Evolutionary conservation across 1,140 invertebrate species (phyloP).

Genomic region (Drosophila trapezifrons): DNA sequence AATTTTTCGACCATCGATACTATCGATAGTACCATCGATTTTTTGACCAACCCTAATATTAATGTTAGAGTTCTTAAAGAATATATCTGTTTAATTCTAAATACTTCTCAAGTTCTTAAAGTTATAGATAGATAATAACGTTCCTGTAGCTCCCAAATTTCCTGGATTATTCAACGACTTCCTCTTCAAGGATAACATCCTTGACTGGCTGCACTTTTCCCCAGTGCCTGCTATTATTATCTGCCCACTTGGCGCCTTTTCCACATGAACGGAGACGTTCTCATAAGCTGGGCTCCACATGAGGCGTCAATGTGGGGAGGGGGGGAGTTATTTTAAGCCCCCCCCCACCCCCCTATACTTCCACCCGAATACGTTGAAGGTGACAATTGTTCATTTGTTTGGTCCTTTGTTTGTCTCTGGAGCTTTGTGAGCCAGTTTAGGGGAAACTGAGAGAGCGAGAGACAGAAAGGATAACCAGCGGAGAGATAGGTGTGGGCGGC

Average conservation of each 20-base stretch:
- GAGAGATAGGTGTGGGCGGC: background rate
- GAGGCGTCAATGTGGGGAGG: too few relatives aligned
- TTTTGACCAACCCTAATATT: too few relatives aligned
- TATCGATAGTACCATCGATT: too few relatives aligned
- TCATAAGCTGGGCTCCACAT: background rate
- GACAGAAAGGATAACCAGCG: constrained; percentile 1
- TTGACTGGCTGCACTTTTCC: background rate
- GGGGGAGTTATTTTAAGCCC: background rate
- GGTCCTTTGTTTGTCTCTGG: constrained; percentile 31
- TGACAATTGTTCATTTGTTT: constrained; percentile 55
- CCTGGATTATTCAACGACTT: too few relatives aligned
- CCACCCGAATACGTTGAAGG: constrained; percentile 16
- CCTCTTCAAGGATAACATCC: too few relatives aligned
- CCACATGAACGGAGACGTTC: constrained; percentile 17
- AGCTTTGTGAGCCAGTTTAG: constrained; percentile 14
- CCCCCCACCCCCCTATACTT: background rate
- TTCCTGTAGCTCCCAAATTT: too few relatives aligned
- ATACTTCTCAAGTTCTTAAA: background rate
- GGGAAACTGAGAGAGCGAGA: constrained; percentile 20
- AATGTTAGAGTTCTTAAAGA: too few relatives aligned
- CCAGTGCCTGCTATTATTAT: constrained; percentile 17
- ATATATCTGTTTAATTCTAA: too few relatives aligned
- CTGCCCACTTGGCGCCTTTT: constrained; percentile 15
- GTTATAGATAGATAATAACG: too few relatives aligned
- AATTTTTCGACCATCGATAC: too few relatives aligned